Evolutionary conservation across 2,797 vertebrate species (phyloP).

Genomic region (Erethizon dorsatum): DNA sequence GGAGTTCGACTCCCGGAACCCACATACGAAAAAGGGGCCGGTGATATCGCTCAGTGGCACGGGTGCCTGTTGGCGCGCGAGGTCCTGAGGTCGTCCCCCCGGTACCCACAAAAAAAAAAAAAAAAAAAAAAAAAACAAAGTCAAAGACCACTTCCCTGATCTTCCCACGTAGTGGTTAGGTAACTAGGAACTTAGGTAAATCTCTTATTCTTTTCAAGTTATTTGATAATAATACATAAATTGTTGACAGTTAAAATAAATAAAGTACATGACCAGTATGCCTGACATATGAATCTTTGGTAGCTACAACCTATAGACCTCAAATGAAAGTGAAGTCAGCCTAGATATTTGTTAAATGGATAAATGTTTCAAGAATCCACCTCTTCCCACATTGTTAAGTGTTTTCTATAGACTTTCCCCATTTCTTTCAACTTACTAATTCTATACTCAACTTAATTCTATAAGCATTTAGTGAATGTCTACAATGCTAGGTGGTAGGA

Average conservation of each 20-base stretch:
- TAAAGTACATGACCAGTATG: not conserved
- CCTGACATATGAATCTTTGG: conserved; percentile 13
- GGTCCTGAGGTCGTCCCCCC: too few relatives aligned
- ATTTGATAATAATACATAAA: not conserved
- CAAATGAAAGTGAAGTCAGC: conserved; percentile 25
- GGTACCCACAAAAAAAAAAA: too few relatives aligned
- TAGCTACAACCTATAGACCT: not conserved
- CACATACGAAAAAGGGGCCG: too few relatives aligned
- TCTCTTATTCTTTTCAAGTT: not conserved
- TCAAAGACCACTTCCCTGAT: not conserved
- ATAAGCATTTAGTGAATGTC: conserved; percentile 12
- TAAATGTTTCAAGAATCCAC: not conserved
- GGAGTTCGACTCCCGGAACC: too few relatives aligned
- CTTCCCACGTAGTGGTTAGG: not conserved
- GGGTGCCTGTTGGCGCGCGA: too few relatives aligned
- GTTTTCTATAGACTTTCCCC: not conserved
- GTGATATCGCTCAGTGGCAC: too few relatives aligned
- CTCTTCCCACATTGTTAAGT: not conserved
- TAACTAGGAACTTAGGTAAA: not conserved
- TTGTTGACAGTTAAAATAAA: not conserved
- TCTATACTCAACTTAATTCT: conserved; percentile 28
- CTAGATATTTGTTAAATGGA: conserved; percentile 35
- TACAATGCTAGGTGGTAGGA: not conserved
- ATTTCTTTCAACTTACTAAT: conserved; percentile 8
- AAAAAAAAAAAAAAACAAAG: too few relatives aligned